Percentiles rank a stretch among this genome's conserved stretches.
These are phyloP conservation scores for Nyctibius grandis DNA, from an alignment of 2,797 vertebrate genomes.

Conservation along the genomic window DNA sequence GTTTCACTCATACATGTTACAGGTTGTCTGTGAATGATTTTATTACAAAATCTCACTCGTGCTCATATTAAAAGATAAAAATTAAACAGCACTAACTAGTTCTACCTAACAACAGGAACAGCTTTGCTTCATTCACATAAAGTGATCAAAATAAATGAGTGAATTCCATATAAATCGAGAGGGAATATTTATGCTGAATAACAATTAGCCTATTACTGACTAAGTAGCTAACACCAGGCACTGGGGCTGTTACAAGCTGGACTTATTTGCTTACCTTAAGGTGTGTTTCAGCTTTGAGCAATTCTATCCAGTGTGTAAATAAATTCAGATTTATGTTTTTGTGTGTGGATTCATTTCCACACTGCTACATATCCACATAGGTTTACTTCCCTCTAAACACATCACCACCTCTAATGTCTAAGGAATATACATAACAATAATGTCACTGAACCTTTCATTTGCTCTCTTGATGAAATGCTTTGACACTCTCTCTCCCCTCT, in stretches of 20 bases:
- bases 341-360: constrained; percentile 41
- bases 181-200: constrained; percentile 32
- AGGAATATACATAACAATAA: constrained; percentile 32
- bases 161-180: constrained; percentile 2
- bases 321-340: neutral
- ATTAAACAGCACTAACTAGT: neutral
- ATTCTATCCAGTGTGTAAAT: neutral
- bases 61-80: neutral
- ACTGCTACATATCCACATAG: neutral
- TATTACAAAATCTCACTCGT: neutral
- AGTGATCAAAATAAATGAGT: constrained; percentile 42
- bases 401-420: constrained; percentile 15
- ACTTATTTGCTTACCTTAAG: neutral
- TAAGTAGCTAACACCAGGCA: constrained; percentile 1
- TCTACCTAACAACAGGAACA: constrained; percentile 1
- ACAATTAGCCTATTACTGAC: constrained; percentile 25
- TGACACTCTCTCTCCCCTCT: neutral
- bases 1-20: neutral
- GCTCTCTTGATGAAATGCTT: constrained; percentile 49
- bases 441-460: constrained; percentile 53
- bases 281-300: neutral
- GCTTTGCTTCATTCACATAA: constrained; percentile 9
- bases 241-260: neutral
- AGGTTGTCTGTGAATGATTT: neutral
- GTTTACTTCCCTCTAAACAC: constrained; percentile 40